phyloP scores from a whole-genome alignment of 2,888 invertebrate species.

The Drosophila trichaetosa region DNA sequence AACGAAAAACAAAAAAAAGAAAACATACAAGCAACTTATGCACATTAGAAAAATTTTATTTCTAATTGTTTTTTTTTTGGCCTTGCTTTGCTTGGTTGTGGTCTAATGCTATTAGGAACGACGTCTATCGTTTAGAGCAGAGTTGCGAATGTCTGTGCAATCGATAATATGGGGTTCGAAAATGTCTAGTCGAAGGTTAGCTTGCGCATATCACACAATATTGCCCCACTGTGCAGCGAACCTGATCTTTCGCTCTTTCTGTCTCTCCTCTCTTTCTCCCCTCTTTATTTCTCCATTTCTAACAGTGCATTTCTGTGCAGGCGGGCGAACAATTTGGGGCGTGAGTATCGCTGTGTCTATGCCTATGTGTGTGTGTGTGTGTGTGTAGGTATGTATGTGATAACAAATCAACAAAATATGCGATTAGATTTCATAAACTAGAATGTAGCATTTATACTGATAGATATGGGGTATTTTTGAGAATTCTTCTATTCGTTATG shows the following conservation, averaged over 20 bases:
- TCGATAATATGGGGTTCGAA: slow-evolving; percentile 39
- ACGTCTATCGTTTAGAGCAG: slow-evolving; percentile 51
- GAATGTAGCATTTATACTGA: slow-evolving; percentile 14
- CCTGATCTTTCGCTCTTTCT: slow-evolving; percentile 26
- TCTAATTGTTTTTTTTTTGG: slow-evolving; percentile 5
- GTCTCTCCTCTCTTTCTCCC: slow-evolving; percentile 7
- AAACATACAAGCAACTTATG: slow-evolving; percentile 6
- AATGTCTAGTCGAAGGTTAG: slow-evolving; percentile 41
- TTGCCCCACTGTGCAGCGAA: slow-evolving; percentile 42
- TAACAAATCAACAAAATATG: slow-evolving; percentile 53
- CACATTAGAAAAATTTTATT: slow-evolving; percentile 28
- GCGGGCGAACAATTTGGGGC: slow-evolving; percentile 52
- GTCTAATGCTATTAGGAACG: slow-evolving; percentile 52
- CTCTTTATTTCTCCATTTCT: slow-evolving; percentile 7
- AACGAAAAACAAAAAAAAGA: neutral
- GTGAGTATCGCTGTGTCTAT: slow-evolving; percentile 15
- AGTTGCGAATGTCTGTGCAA: slow-evolving; percentile 43
- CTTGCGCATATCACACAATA: slow-evolving; percentile 4
- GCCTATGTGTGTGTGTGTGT: slow-evolving; percentile 19
- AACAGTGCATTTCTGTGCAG: slow-evolving; percentile 41
- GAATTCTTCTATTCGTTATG: slow-evolving; percentile 10
- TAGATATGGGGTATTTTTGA: slow-evolving; percentile 26
- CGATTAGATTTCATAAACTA: slow-evolving; percentile 70
- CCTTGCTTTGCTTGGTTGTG: slow-evolving; percentile 16
- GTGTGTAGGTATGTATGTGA: slow-evolving; percentile 47